These are phyloP conservation scores for Helicolenus hilgendorfi DNA, from an alignment of 2,797 vertebrate genomes.

Conservation along the genomic window DNA sequence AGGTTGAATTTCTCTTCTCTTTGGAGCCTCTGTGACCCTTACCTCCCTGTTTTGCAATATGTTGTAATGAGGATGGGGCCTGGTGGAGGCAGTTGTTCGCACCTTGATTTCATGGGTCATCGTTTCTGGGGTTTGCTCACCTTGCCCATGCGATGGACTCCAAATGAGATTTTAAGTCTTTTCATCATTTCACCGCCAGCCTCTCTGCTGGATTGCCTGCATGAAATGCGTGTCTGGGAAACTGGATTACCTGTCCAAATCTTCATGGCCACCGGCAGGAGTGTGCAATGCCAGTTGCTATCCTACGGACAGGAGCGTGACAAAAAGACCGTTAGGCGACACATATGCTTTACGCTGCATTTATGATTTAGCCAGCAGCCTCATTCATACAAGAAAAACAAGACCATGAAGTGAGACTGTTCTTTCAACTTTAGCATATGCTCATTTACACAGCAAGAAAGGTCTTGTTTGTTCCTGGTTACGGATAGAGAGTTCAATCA, in stretches of 20 bases:
- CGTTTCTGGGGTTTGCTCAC: conserved; percentile 43
- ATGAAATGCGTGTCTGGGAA: conserved; percentile 25
- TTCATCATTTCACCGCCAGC: conserved; percentile 18
- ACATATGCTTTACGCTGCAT: conserved; percentile 5
- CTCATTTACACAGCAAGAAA: background rate
- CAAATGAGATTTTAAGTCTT: conserved; percentile 64
- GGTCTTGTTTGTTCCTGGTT: background rate
- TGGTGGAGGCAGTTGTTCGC: background rate
- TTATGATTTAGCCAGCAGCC: conserved; percentile 8
- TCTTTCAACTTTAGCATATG: background rate
- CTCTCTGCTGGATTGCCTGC: background rate
- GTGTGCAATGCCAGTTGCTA: background rate
- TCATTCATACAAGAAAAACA: background rate
- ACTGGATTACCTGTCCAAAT: conserved; percentile 53
- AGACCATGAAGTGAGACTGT: background rate
- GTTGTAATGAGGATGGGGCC: conserved; percentile 30
- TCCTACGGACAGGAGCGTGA: background rate
- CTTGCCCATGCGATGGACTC: conserved; percentile 32
- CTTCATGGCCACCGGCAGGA: conserved; percentile 14
- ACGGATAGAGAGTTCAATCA: no score
- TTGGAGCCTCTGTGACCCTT: conserved; percentile 20
- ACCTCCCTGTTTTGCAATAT: background rate
- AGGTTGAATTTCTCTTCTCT: background rate
- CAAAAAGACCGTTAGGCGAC: conserved; percentile 4
- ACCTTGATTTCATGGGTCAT: conserved; percentile 73